Evolutionary conservation across 2,797 vertebrate genomes (phyloP), one percentile per base, ranked within the genome.

Genomic region (Smutsia temminckii): DNA sequence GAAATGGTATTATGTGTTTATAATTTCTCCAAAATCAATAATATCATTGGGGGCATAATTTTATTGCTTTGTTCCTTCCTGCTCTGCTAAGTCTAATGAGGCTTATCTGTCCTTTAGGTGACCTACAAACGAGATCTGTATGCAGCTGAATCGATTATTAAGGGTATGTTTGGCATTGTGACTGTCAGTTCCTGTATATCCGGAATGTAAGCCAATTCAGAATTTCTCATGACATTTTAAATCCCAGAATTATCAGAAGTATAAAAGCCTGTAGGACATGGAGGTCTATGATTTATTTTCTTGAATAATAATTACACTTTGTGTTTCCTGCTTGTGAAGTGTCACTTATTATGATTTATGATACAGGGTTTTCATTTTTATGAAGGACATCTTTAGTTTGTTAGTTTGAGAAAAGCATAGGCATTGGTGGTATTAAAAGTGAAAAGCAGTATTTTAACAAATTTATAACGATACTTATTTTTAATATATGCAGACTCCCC

Each of bases 41-140:
- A 92, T 97, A 97, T 94, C 96, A 98, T 97, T 92, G 75, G 88
- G 97, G 98, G 63, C 92, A 83, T 95, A 97, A 57, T 96, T 98
- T 98, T 98, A 97, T 96, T 98, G 88, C 80, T 95, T 97, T 97
- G 97, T 98, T 98, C 97, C 93, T 98, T 98, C 92, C 94, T 98
- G 94, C 93, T 98, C 80, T 97, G 92, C 96, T 97, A 97, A 98
- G 92, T 97, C 98, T 98, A 98, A 98, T 97, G 96, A 90, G 97
- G 93, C 97, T 98, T 98, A 86, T 98, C 95, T 98, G 97, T 98
- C 97, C 98, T 96, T 96, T 97, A 99, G 99, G 99, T 99, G 97
- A 99, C 99, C 96, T 99, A 99, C 98, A 99, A 98, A 97, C 96
- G 98, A 95, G 99, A 99, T 98, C 97, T 99, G 97, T 99, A 99